Evolutionary conservation across 1,140 invertebrate genomes (phyloP).

Genomic region (Nasonia vitripennis): DNA sequence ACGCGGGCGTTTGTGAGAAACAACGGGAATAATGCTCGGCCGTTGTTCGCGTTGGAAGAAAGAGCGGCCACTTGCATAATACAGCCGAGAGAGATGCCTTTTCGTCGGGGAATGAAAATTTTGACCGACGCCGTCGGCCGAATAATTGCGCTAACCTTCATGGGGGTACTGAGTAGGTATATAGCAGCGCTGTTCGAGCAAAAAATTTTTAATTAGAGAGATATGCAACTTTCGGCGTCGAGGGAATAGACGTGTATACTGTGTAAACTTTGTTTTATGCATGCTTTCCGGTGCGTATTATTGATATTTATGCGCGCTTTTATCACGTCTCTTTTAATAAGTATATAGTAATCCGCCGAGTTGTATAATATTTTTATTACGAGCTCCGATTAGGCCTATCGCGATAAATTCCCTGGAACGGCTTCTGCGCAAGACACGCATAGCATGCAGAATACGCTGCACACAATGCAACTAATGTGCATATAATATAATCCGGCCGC

Average conservation of each 20-base stretch:
- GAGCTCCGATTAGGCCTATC: not conserved
- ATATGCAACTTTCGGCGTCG: not conserved
- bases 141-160: not conserved
- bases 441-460: not conserved
- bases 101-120: not conserved
- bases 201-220: not conserved
- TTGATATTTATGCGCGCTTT: not conserved
- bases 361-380: not conserved
- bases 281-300: not conserved
- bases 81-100: not conserved
- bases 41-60: not conserved
- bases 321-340: not conserved
- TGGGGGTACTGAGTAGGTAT: not conserved
- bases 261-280: not conserved
- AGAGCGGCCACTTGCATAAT: not conserved
- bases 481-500: not conserved
- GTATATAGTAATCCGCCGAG: not conserved
- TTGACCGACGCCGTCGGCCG: no score
- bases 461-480: no score
- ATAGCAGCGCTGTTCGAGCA: not conserved
- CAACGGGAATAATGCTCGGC: not conserved
- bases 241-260: not conserved
- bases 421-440: not conserved
- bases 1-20: not conserved
- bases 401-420: not conserved